phyloP scores from a whole-genome alignment of 2,113 vertebrate genomes.

The Gadus chalcogrammus region DNA sequence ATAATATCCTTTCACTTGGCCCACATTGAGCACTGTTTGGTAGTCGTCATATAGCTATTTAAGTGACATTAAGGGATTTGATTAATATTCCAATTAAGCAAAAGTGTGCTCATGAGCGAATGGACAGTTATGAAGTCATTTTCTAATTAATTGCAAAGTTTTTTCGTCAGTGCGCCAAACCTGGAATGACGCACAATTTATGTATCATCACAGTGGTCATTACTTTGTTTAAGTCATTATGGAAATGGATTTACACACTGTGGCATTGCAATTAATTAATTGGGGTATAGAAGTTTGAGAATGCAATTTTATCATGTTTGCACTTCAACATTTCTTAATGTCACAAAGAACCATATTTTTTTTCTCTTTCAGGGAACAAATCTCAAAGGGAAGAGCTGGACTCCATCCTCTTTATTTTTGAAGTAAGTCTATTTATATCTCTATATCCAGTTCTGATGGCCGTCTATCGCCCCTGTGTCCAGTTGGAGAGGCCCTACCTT shows the following conservation, averaged over 20 bases:
- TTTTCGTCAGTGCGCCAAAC: no score
- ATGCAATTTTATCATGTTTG: no score
- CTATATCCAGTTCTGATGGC: constrained; percentile 18
- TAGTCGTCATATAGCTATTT: not conserved
- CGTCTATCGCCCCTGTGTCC: constrained; percentile 19
- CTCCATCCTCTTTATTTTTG: constrained; percentile 98
- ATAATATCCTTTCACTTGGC: not conserved
- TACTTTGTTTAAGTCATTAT: no score
- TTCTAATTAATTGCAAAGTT: no score
- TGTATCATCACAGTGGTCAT: no score
- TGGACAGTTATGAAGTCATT: no score
- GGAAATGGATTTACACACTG: no score
- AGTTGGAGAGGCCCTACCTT: constrained; percentile 18
- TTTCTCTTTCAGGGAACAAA: constrained; percentile 88
- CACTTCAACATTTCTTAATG: no score
- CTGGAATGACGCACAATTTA: no score
- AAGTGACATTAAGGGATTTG: not conserved
- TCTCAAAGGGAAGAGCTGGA: constrained; percentile 99
- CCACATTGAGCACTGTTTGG: not conserved
- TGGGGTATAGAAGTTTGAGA: no score
- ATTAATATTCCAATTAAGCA: not conserved
- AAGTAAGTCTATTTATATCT: constrained; percentile 80
- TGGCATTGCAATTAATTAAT: no score
- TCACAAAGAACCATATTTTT: constrained; percentile 7
- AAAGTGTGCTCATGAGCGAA: not conserved